Percentiles rank a stretch among this genome's conserved stretches.
Conservation (phyloP, 2,113 vertebrate species). For the Laticauda laticaudata region DNA sequence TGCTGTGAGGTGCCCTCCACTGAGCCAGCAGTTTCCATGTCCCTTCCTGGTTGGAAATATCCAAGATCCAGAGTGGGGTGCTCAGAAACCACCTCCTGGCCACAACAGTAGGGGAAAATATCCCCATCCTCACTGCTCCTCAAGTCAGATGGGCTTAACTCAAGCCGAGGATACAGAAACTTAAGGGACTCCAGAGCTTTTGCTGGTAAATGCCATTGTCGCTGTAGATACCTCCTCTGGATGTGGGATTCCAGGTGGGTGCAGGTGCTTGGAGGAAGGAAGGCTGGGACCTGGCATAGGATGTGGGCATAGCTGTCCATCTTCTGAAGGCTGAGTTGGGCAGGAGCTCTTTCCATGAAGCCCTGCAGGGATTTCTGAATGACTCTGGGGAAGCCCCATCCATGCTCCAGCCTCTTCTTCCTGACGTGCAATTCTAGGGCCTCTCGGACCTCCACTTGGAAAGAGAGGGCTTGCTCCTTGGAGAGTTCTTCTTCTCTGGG, state of each 20-base stretch:
- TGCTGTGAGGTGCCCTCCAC: not conserved
- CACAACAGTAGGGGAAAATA: not conserved
- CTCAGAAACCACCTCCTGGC: not conserved
- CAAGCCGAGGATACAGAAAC: not conserved
- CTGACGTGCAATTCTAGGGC: constrained; percentile 27
- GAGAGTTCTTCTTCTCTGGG: too few relatives aligned
- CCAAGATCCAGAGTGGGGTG: accelerated
- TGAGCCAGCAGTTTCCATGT: too few relatives aligned
- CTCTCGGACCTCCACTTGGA: constrained; percentile 7
- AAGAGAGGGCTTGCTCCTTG: not conserved
- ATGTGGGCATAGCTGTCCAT: not conserved
- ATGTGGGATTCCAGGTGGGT: not conserved
- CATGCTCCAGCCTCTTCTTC: not conserved
- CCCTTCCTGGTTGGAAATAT: not conserved
- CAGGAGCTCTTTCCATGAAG: not conserved
- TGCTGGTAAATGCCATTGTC: not conserved
- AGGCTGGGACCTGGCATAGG: not conserved
- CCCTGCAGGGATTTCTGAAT: not conserved
- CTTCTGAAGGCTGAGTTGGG: not conserved
- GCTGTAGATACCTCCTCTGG: not conserved
- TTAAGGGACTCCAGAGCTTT: not conserved
- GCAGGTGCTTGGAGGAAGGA: not conserved
- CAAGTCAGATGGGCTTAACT: not conserved
- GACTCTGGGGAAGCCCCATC: not conserved
- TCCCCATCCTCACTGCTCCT: not conserved